These are phyloP conservation scores for Melanerpes aurifrons DNA, from an alignment of 2,113 vertebrate genomes.

Conservation along the genomic window DNA sequence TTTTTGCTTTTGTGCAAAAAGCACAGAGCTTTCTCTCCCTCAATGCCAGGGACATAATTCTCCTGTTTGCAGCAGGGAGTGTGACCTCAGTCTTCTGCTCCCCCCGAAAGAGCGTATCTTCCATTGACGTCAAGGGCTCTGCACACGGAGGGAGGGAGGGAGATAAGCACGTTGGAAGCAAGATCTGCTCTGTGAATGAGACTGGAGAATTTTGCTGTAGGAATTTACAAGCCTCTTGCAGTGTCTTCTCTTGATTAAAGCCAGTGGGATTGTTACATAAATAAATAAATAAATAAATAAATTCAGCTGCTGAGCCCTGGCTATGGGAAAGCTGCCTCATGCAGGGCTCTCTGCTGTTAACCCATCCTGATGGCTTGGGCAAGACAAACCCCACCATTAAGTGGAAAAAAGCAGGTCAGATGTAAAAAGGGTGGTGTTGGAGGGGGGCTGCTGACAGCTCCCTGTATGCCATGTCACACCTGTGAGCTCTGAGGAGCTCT, in stretches of 20 bases:
- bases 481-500: background rate
- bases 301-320: constrained; percentile 15
- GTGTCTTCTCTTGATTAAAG: constrained; percentile 64
- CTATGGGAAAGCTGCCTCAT: background rate
- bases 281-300: background rate
- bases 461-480: background rate
- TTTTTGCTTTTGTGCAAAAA: background rate
- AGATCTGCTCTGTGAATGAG: constrained; percentile 56
- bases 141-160: constrained; percentile 55
- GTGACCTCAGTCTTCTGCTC: constrained; percentile 61
- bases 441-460: background rate
- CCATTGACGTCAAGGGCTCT: constrained; percentile 73
- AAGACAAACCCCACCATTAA: background rate
- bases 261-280: constrained; percentile 13
- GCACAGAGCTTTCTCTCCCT: background rate
- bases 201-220: constrained; percentile 60
- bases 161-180: constrained; percentile 63
- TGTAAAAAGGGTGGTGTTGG: background rate
- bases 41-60: constrained; percentile 15
- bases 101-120: constrained; percentile 57
- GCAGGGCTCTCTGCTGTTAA: background rate
- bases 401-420: background rate
- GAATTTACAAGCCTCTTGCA: constrained; percentile 61
- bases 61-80: background rate
- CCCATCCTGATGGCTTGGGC: background rate